Evolutionary conservation across 2,888 invertebrate species (phyloP).

Genomic region (Tenthredo distinguenda): DNA sequence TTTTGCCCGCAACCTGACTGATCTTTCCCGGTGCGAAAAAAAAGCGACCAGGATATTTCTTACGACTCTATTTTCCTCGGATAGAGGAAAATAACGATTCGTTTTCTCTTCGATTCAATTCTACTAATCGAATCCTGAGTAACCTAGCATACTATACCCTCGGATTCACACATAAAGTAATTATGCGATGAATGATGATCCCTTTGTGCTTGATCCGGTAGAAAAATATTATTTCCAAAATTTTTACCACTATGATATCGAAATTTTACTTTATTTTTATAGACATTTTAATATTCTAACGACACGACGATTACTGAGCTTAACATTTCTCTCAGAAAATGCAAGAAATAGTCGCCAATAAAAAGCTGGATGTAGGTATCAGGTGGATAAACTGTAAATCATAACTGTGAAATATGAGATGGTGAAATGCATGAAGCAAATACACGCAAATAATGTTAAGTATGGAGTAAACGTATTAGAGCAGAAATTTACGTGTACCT

Average conservation of each 20-base stretch:
- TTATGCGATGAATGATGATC: conserved; percentile 22
- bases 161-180: conserved; percentile 24
- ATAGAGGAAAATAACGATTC: conserved; percentile 10
- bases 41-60: not conserved
- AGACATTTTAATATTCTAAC: not conserved
- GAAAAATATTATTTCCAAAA: not conserved
- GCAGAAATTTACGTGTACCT: not conserved
- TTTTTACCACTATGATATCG: no score
- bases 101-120: conserved; percentile 13
- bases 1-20: conserved; percentile 13
- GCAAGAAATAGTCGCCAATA: not conserved
- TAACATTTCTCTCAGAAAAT: not conserved
- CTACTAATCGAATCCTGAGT: conserved; percentile 33
- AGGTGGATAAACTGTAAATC: not conserved
- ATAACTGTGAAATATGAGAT: not conserved
- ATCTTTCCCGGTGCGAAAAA: not conserved
- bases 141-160: not conserved
- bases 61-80: not conserved
- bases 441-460: not conserved
- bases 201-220: not conserved
- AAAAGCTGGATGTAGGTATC: not conserved
- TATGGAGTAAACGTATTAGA: not conserved
- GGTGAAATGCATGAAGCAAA: not conserved
- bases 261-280: no score
- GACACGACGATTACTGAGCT: not conserved